phyloP scores from a whole-genome alignment of 2,797 vertebrate species.

The Mergus octosetaceus region DNA sequence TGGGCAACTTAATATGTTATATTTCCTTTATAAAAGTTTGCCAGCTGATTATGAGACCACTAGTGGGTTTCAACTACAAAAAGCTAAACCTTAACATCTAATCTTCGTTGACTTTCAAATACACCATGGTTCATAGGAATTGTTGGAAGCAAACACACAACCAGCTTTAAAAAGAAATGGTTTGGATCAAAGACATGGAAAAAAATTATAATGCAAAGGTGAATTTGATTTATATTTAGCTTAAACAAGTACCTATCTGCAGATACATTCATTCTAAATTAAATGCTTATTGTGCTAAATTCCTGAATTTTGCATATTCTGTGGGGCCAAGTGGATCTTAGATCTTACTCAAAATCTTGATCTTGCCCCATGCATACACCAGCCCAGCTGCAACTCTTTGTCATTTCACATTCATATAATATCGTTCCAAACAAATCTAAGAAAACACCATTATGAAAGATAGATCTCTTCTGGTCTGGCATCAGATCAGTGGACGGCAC shows the following conservation, averaged over 20 bases:
- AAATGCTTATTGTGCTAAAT: not conserved
- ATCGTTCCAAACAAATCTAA: not conserved
- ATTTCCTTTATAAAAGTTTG: constrained; percentile 56
- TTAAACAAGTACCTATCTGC: not conserved
- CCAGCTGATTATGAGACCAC: constrained; percentile 45
- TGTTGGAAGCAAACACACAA: not conserved
- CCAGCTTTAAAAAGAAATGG: not conserved
- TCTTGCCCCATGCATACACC: not conserved
- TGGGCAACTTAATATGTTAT: constrained; percentile 57
- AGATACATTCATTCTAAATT: not conserved
- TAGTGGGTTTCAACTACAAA: constrained; percentile 47
- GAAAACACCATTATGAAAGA: not conserved
- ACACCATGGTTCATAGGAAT: not conserved
- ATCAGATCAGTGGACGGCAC: not conserved
- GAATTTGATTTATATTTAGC: not conserved
- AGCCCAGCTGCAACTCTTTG: not conserved
- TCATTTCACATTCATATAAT: not conserved
- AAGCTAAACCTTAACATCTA: constrained; percentile 30
- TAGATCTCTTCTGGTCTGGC: not conserved
- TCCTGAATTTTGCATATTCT: not conserved
- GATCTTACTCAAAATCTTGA: not conserved
- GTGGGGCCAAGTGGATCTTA: not conserved
- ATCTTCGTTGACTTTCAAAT: constrained; percentile 39
- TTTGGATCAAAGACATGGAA: not conserved
- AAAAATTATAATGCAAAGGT: not conserved